phyloP scores from a whole-genome alignment of 2,888 invertebrate species.

The Ennomos quercinarius region DNA sequence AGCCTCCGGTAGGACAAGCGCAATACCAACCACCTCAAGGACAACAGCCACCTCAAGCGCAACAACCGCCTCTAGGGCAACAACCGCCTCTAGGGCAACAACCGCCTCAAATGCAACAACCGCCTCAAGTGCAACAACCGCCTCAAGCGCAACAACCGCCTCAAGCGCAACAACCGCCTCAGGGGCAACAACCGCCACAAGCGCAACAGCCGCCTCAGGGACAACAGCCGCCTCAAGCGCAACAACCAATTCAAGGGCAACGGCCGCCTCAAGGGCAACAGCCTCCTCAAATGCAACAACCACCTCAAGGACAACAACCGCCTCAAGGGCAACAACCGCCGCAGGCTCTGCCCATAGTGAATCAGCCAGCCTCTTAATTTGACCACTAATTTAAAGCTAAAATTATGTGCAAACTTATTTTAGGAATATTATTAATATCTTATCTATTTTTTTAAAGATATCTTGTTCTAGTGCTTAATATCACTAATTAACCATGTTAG shows the following conservation, averaged over 20 bases:
- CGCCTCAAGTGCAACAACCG: constrained; percentile 35
- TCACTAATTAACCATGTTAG: too few relatives aligned
- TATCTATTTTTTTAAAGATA: too few relatives aligned
- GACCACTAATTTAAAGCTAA: too few relatives aligned
- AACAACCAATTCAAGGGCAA: constrained; percentile 29
- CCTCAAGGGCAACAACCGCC: constrained; percentile 41
- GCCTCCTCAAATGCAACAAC: constrained; percentile 35
- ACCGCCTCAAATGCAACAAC: constrained; percentile 28
- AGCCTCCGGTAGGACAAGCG: constrained; percentile 45
- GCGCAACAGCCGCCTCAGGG: constrained; percentile 39
- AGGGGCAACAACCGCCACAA: constrained; percentile 41
- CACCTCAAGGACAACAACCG: constrained; percentile 47
- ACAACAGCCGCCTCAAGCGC: constrained; percentile 32
- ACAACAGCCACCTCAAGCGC: constrained; percentile 36
- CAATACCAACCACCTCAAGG: constrained; percentile 33
- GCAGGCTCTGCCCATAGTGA: constrained; percentile 29
- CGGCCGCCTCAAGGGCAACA: constrained; percentile 35
- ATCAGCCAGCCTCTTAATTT: constrained; percentile 12
- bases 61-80: constrained; percentile 31
- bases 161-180: constrained; percentile 45
- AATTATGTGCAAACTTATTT: too few relatives aligned
- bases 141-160: constrained; percentile 48
- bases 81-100: constrained; percentile 35
- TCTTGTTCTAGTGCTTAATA: too few relatives aligned
- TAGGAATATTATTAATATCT: too few relatives aligned